Conservation (phyloP, 1,140 invertebrate genomes). For the Pachyrhynchus sulphureomaculatus region DNA sequence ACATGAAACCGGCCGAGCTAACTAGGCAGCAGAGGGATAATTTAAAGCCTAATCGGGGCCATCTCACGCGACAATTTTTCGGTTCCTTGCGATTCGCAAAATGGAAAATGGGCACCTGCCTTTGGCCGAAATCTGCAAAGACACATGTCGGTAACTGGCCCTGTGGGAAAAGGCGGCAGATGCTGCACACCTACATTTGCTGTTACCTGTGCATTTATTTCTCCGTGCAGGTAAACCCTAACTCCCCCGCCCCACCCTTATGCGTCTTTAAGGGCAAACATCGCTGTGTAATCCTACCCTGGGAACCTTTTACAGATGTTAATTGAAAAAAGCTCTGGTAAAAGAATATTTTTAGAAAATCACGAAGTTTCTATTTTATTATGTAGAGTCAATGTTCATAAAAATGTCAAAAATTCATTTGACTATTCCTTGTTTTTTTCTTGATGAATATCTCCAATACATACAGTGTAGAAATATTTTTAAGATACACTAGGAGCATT, state of each 20-base stretch:
- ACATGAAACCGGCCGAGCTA: too few relatives aligned
- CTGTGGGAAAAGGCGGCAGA: constrained; percentile 32
- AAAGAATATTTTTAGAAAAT: too few relatives aligned
- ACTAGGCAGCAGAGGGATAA: constrained; percentile 9
- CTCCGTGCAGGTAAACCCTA: constrained; percentile 26
- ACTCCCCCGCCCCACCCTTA: constrained; percentile 12
- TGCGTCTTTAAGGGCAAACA: constrained; percentile 18
- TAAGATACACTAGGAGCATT: too few relatives aligned
- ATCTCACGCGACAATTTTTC: constrained; percentile 32
- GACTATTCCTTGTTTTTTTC: too few relatives aligned
- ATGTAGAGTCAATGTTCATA: too few relatives aligned
- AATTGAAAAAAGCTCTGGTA: background rate
- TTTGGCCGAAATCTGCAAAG: constrained; percentile 31
- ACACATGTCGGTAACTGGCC: constrained; percentile 29
- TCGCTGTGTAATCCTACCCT: constrained; percentile 26
- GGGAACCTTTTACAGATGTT: constrained; percentile 25
- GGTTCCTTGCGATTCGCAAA: constrained; percentile 14
- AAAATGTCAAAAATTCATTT: too few relatives aligned
- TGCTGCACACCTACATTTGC: constrained; percentile 28
- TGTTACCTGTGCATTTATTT: constrained; percentile 28
- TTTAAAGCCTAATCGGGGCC: constrained; percentile 30
- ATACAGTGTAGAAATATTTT: too few relatives aligned
- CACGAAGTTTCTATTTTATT: too few relatives aligned
- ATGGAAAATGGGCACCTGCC: constrained; percentile 27
- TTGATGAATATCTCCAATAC: too few relatives aligned